Evolutionary conservation across 1,140 invertebrate genomes (phyloP), one percentile per base, ranked within the genome.

Genomic region (Andricus grossulariae): DNA sequence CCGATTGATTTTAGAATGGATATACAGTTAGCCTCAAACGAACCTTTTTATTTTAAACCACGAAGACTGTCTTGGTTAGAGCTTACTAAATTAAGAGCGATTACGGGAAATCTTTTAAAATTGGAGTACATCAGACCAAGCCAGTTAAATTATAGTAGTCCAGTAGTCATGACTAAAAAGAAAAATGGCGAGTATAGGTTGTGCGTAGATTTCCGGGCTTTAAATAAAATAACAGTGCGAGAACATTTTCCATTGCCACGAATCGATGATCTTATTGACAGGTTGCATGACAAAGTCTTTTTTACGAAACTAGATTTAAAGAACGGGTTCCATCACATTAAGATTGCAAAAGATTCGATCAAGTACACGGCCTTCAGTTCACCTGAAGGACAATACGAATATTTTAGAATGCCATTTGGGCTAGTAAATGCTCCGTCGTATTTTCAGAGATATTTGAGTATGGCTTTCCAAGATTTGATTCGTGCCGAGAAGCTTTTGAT

Each of bases 301-400:
- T 78, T 71, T 15, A 74, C 45, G 19, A 78, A 60, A 11, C 15
- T 74, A 21, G 72, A 73, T 21, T 50, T 78, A 52, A 15, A n/a
- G n/a, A 15, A 52, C 51, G 15, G 15, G 51, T 52, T 52, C 13
- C 13, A 52, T 16, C 45, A 74, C 32, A 32, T 78, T 0, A 72
- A 72, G 3, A 52, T 78, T 11, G 51, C 54, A 1, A 25, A 71
- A 18, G 12, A 32, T 16, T 74, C 57, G n/a, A 51, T 60, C 11
- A 66, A 50, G 32, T 74, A 74, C 55, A 71, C 76, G 11, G 18
- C 76, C 3, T 78, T 78, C 39, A 45, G 73, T 12, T n/a, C n/a
- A n/a, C n/a, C n/a, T n/a, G n/a, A n/a, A n/a, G n/a, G n/a, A n/a
- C n/a, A n/a, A n/a, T n/a, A 76, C 49, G 71, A 73, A 15, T 73